Evolutionary conservation across 2,888 invertebrate genomes (phyloP), one percentile per base, ranked within the genome.

Genomic region (Sericinus montela): DNA sequence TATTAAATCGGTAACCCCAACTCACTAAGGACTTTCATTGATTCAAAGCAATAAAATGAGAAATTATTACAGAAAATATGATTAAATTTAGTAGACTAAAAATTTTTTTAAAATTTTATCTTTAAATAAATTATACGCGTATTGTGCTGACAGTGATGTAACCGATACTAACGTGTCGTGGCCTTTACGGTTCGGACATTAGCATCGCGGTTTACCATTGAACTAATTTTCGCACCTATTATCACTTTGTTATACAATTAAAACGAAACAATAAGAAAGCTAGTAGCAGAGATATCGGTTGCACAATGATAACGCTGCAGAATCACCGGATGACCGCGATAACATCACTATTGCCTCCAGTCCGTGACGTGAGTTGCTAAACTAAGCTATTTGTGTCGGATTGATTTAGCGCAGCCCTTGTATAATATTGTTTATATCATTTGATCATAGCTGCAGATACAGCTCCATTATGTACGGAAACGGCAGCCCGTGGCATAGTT

Each of bases 191-290:
- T 35, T 7, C 9, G 13, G 14, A 15, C 15, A 35, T 3, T 6
- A n/a, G 19, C 32, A 11, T 42, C n/a, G 3, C 34, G 7, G 10
- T 13, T 45, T 67, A 67, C 69, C 80, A 81, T 82, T 81, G 79
- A 79, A 73, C 74, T 59, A 70, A 56, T 69, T 70, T 62, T 50
- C 54, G 39, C 50, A 54, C 55, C 57, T 44, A 51, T 60, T 63
- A 59, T 54, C 59, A 59, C 57, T 58, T 65, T 62, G 58, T 66
- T 66, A 69, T 69, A 69, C 75, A 80, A 84, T 84, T 81, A 81
- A 83, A 63, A 69, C 70, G 66, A 79, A 80, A 86, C 85, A 86
- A 85, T 85, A 80, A 83, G 85, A 86, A 86, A 86, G 85, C 60
- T 68, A 67, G 68, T 72, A 58, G 56, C 60, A 38, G 51, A 65